Base-by-base conservation (phyloP, 2,113 vertebrate species). In the Pyxicephalus adspersus region DNA sequence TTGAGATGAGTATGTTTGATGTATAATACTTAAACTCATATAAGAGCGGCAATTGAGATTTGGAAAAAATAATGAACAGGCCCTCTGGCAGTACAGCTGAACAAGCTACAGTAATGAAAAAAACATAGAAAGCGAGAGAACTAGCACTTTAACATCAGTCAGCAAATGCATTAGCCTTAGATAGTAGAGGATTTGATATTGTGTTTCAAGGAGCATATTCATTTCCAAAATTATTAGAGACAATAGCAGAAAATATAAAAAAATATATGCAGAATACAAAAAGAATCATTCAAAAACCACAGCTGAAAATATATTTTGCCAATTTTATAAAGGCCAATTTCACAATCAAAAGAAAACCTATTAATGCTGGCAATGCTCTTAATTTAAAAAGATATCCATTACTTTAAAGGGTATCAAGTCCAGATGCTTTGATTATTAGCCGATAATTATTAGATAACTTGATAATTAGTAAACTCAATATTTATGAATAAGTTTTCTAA, bases 21-120 rank as follows among this genome's bases (percentile, higher is more conserved):
- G 75, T 80, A 15, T 45, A 61, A 63, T 71, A 80, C 77, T 71
- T 80, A 61, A 64, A 71, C 55, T 80, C 77, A 80, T 65, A 77
- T 51, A 71, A 63, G 34, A 70, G 77, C 54, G 29, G 55, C 54
- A 80, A 70, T 61, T 70, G 66, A 80, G 66, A 80, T 71, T 71
- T 54, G 22, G 52, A 70, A 25, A 51, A 70, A 72, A 72, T 58
- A 72, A 72, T 80, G 25, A 72, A 80, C 57, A 72, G 45, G n/a
- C 58, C 78, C 66, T 72, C 34, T n/a, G 78, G 57, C 67, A 63
- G 57, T 72, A 20, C 64, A 57, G 67, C 67, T 45, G 26, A 26
- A 63, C 20, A 15, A 80, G 26, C 38, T 72, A 17, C 13, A 63
- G 55, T 60, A 72, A 78, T 67, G 51, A 78, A 51, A 61, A 72